These are phyloP conservation scores for Rhinogobio ventralis DNA, from an alignment of 2,797 vertebrate species.

Conservation along the genomic window DNA sequence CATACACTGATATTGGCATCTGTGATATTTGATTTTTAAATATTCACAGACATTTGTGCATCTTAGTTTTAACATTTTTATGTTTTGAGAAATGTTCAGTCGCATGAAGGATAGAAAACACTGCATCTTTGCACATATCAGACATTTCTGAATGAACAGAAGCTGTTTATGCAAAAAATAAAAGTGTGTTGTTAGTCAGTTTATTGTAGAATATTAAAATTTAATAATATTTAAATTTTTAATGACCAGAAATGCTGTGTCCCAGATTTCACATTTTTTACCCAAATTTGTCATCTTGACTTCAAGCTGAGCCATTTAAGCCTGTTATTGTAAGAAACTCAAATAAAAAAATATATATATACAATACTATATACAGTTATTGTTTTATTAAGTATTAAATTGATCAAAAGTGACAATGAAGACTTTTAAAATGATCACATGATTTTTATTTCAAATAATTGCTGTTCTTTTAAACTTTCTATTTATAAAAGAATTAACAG, in stretches of 20 bases:
- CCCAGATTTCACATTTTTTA: not conserved
- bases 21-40: not conserved
- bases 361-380: not conserved
- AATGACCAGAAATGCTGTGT: not conserved
- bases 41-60: not conserved
- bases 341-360: not conserved
- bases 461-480: too few relatives aligned
- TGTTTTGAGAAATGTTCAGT: not conserved
- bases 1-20: not conserved
- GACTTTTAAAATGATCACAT: not conserved
- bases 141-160: not conserved
- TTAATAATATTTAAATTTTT: not conserved
- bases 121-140: not conserved
- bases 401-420: not conserved
- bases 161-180: not conserved
- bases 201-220: constrained; percentile 8
- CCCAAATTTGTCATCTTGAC: not conserved
- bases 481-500: too few relatives aligned
- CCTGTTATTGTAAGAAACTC: not conserved
- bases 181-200: not conserved
- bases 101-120: not conserved
- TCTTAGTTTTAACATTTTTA: not conserved
- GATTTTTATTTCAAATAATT: too few relatives aligned
- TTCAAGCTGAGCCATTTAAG: not conserved
- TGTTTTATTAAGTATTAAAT: not conserved